A percentile compares a stretch with the other conserved stretches of the same genome.
Evolutionary conservation across 1,140 invertebrate genomes (phyloP).

Genomic region (Meloidogyne exigua): DNA sequence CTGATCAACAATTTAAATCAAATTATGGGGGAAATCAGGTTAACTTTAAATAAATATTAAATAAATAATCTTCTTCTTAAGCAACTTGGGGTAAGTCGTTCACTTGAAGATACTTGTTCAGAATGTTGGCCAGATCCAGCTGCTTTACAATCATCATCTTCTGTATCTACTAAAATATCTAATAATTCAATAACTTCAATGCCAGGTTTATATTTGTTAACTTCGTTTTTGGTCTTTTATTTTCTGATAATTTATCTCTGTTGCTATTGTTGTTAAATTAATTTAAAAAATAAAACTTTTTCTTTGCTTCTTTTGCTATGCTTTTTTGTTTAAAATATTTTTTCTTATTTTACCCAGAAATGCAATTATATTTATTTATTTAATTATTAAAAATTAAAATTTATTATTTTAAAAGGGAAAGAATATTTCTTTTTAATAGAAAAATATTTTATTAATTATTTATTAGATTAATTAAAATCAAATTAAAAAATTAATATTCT

Average conservation of each 20-base stretch:
- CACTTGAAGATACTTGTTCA: constrained; percentile 53
- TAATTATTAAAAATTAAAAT: too few relatives aligned
- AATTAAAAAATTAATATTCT: too few relatives aligned
- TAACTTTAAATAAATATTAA: constrained; percentile 42
- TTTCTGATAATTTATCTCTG: neutral
- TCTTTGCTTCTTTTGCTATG: neutral
- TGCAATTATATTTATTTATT: too few relatives aligned
- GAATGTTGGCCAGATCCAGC: constrained; percentile 56
- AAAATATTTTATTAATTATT: too few relatives aligned
- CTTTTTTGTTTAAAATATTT: neutral
- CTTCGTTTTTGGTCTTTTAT: neutral
- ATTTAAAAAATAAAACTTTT: neutral
- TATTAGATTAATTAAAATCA: too few relatives aligned
- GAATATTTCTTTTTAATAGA: too few relatives aligned
- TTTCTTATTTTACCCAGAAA: too few relatives aligned
- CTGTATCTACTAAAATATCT: neutral
- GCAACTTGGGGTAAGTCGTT: constrained; percentile 43
- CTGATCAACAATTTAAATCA: constrained; percentile 70
- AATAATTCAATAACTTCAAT: constrained; percentile 7
- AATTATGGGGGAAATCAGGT: constrained; percentile 6
- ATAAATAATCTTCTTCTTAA: constrained; percentile 55
- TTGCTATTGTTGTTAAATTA: constrained; percentile 1
- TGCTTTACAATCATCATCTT: constrained; percentile 6
- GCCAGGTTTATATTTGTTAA: constrained; percentile 1
- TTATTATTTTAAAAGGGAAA: too few relatives aligned